Percentiles rank a stretch among this genome's conserved stretches.
Evolutionary conservation across 1,140 invertebrate genomes (phyloP).

Genomic region (Leptoteleia sp.): DNA sequence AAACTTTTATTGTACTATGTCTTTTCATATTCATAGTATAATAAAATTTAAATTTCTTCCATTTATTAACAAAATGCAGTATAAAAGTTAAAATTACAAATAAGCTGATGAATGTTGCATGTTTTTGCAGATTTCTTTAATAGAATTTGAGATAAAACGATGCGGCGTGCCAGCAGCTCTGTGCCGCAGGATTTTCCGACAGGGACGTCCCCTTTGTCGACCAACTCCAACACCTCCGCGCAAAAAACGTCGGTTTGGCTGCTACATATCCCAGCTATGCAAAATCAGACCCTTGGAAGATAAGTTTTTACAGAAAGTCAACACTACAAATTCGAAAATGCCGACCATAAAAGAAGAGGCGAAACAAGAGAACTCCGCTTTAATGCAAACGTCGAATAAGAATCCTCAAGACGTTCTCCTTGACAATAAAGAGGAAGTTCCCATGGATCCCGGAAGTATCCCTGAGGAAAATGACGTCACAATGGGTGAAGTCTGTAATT

Average conservation of each 20-base stretch:
- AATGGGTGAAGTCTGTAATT: neutral
- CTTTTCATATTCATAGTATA: too few relatives aligned
- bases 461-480: neutral
- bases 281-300: constrained; percentile 22
- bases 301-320: constrained; percentile 1
- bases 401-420: neutral
- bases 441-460: neutral
- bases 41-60: too few relatives aligned
- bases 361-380: neutral
- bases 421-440: neutral
- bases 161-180: constrained; percentile 21
- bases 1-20: too few relatives aligned
- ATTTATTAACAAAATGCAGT: too few relatives aligned
- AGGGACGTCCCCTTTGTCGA: constrained; percentile 3
- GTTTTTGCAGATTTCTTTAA: neutral
- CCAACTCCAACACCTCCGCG: neutral
- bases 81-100: too few relatives aligned
- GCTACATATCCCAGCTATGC: constrained; percentile 24
- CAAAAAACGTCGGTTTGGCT: neutral
- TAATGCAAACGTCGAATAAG: neutral
- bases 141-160: constrained; percentile 1
- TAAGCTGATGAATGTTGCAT: too few relatives aligned
- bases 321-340: neutral
- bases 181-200: constrained; percentile 5
- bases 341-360: neutral